phyloP scores from a whole-genome alignment of 2,113 vertebrate species.

The Acrocephalus kingi region DNA sequence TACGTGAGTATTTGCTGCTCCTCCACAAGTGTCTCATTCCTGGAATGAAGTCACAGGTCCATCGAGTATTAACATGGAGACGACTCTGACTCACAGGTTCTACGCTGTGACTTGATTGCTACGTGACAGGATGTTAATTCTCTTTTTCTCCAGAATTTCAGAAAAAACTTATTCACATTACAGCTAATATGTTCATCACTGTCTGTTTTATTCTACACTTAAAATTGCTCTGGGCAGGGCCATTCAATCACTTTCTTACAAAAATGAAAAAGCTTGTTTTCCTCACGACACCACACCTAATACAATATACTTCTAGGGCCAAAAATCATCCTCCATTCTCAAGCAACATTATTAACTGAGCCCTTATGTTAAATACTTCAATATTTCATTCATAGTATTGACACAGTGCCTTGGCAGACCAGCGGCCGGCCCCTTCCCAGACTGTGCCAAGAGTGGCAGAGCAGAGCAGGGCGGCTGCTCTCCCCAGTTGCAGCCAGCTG shows the following conservation, averaged over 20 bases:
- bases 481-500: no score
- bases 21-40: neutral
- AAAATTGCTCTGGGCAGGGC: neutral
- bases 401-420: no score
- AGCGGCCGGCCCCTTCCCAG: no score
- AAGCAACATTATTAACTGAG: neutral
- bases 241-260: neutral
- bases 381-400: neutral
- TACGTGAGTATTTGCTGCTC: neutral
- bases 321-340: neutral
- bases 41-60: slow-evolving; percentile 50
- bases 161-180: slow-evolving; percentile 1
- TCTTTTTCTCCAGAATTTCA: slow-evolving; percentile 29
- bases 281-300: neutral
- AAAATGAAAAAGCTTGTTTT: neutral
- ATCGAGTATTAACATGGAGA: slow-evolving; percentile 43
- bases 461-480: no score
- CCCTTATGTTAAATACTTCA: neutral
- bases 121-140: slow-evolving; percentile 45
- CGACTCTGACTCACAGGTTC: slow-evolving; percentile 66
- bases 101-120: slow-evolving; percentile 58
- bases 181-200: neutral
- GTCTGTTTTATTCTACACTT: slow-evolving; percentile 8
- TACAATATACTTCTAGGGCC: neutral
- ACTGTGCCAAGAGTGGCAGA: no score